These are phyloP conservation scores for Chloroceryle aenea DNA, from an alignment of 2,113 vertebrate species.

Conservation along the genomic window DNA sequence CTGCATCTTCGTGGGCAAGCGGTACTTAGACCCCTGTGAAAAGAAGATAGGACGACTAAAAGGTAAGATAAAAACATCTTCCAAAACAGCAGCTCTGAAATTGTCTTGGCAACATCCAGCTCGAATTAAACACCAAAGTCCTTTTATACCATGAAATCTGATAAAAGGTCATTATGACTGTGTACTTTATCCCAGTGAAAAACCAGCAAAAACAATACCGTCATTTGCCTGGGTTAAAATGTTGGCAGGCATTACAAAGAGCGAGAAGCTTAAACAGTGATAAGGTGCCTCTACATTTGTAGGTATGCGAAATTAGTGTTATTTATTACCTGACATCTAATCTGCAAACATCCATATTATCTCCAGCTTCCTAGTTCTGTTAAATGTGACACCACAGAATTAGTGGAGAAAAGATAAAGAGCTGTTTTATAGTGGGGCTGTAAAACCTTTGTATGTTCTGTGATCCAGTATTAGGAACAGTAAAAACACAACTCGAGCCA, in stretches of 20 bases:
- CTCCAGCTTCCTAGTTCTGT: constrained; percentile 80
- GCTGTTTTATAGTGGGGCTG: constrained; percentile 74
- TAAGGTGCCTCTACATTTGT: constrained; percentile 77
- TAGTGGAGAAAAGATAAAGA: constrained; percentile 77
- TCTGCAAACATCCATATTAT: constrained; percentile 80
- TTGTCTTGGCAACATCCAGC: background rate
- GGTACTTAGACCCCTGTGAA: background rate
- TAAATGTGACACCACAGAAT: constrained; percentile 75
- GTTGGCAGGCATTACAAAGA: constrained; percentile 77
- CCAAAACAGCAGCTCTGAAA: constrained; percentile 16
- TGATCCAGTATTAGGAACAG: constrained; percentile 69
- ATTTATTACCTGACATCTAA: constrained; percentile 82
- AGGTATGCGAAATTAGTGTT: constrained; percentile 79
- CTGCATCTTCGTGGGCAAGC: constrained; percentile 80
- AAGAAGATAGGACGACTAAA: constrained; percentile 47
- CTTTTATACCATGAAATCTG: constrained; percentile 76
- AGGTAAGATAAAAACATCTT: constrained; percentile 74
- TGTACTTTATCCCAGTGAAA: constrained; percentile 69
- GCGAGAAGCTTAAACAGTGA: constrained; percentile 76
- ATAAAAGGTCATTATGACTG: constrained; percentile 75
- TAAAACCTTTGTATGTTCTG: constrained; percentile 75
- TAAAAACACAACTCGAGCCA: background rate
- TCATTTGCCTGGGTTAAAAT: constrained; percentile 76
- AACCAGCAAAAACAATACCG: constrained; percentile 71
- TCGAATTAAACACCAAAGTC: constrained; percentile 7